phyloP scores from a whole-genome alignment of 2,113 vertebrate species.

The Empidonax traillii region DNA sequence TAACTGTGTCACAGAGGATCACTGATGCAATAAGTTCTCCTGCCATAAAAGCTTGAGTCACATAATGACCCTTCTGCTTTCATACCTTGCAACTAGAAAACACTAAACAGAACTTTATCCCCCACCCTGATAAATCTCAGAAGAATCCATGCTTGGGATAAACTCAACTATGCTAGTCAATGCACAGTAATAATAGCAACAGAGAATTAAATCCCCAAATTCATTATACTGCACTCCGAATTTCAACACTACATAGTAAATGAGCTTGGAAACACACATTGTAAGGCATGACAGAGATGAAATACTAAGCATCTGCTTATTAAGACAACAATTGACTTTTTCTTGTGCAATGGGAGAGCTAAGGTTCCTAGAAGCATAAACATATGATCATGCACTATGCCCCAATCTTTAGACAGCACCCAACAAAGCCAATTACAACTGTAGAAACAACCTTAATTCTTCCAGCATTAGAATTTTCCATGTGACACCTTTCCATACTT shows the following conservation, averaged over 20 bases:
- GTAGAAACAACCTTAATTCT: background rate
- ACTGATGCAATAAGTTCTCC: background rate
- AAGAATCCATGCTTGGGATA: rapidly evolving
- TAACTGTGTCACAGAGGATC: background rate
- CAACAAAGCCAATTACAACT: background rate
- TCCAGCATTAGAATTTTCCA: background rate
- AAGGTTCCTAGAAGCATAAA: background rate
- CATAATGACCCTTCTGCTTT: background rate
- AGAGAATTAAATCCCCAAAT: background rate
- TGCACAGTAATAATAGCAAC: background rate
- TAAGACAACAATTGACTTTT: background rate
- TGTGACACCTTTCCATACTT: background rate
- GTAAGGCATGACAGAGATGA: background rate
- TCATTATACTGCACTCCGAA: background rate
- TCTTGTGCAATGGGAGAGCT: background rate
- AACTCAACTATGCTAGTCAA: background rate
- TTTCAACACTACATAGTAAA: background rate
- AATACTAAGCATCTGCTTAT: background rate
- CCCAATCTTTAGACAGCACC: background rate
- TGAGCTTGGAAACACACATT: background rate
- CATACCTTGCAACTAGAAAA: background rate
- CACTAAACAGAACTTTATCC: background rate
- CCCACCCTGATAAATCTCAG: background rate
- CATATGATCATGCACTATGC: background rate
- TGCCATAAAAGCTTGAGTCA: background rate